A percentile compares a stretch with the other conserved stretches of the same genome.
phyloP scores from a whole-genome alignment of 2,113 vertebrate genomes.

The Caranx ignobilis region DNA sequence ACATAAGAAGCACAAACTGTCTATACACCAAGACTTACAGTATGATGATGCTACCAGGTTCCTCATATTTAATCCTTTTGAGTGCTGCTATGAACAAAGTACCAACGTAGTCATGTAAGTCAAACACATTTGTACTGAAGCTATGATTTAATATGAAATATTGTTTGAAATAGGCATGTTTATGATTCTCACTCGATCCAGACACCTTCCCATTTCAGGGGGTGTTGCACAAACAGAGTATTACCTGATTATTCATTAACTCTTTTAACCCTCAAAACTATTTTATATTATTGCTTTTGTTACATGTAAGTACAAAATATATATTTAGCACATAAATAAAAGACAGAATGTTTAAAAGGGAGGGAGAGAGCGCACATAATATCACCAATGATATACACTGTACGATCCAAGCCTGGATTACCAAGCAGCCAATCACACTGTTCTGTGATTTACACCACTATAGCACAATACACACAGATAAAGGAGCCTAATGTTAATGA shows the following conservation, averaged over 20 bases:
- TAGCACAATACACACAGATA: background rate
- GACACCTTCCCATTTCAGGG: background rate
- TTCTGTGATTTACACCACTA: background rate
- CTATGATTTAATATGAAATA: background rate
- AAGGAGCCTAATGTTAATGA: background rate
- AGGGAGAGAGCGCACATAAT: background rate
- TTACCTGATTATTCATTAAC: background rate
- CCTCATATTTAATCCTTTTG: conserved; percentile 27
- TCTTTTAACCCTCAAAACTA: background rate
- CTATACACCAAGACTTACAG: conserved; percentile 14
- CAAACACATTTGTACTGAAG: background rate
- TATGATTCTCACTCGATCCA: background rate
- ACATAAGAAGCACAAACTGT: conserved; percentile 58
- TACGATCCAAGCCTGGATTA: background rate
- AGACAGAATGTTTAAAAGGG: background rate
- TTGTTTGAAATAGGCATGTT: background rate
- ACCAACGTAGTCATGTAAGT: conserved; percentile 13
- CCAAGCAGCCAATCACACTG: background rate
- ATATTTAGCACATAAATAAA: background rate
- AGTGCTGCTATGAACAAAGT: conserved; percentile 37
- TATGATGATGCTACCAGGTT: conserved; percentile 22
- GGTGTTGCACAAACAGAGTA: conserved; percentile 5
- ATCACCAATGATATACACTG: background rate
- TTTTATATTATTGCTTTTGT: background rate
- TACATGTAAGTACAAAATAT: background rate